Conservation (phyloP, 2,113 vertebrate species). For the Pteruthius melanotis region DNA sequence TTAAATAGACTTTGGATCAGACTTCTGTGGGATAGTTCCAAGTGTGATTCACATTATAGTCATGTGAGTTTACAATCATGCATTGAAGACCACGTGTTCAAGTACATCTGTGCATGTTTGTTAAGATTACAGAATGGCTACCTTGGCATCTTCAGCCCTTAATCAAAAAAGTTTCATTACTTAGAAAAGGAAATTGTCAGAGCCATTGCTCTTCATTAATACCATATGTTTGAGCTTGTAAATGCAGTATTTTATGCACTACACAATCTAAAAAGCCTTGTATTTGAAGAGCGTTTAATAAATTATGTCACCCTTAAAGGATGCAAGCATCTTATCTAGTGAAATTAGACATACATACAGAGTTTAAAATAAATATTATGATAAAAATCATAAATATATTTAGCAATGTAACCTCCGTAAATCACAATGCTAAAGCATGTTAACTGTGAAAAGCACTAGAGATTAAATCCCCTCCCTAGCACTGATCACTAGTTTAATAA, state of each 20-base stretch:
- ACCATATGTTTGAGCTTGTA: not conserved
- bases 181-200: conserved; percentile 6
- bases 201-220: not conserved
- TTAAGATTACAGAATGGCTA: not conserved
- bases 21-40: not conserved
- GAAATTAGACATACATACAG: not conserved
- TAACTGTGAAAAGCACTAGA: not conserved
- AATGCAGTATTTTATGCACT: not conserved
- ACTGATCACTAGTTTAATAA: not conserved
- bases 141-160: not conserved
- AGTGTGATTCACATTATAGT: conserved; percentile 9
- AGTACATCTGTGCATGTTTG: not conserved
- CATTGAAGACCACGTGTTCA: not conserved
- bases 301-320: not conserved
- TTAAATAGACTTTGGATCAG: not conserved
- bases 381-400: not conserved
- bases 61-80: not conserved
- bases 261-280: not conserved
- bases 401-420: not conserved
- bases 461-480: not conserved
- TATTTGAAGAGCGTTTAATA: not conserved
- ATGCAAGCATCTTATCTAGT: not conserved
- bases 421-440: not conserved
- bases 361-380: not conserved
- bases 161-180: not conserved